These are phyloP conservation scores for Torymus tubicola DNA, from an alignment of 2,888 invertebrate species.

Conservation along the genomic window DNA sequence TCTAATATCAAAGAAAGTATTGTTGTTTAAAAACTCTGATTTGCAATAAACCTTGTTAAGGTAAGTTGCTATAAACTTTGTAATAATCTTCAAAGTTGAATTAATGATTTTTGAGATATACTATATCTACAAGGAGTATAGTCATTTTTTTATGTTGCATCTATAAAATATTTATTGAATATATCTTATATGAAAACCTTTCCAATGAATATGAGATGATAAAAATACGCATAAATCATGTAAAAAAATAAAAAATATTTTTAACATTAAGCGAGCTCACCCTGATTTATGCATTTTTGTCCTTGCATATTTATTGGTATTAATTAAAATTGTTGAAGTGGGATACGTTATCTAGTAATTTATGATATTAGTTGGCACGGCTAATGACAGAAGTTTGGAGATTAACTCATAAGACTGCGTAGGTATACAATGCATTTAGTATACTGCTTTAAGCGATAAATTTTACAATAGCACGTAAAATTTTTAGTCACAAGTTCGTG, in stretches of 20 bases:
- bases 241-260: slow-evolving; percentile 3
- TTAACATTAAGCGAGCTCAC: not conserved
- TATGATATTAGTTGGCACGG: slow-evolving; percentile 35
- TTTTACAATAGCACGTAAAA: no score
- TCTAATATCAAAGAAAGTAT: no score
- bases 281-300: slow-evolving; percentile 31
- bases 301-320: slow-evolving; percentile 6
- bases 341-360: slow-evolving; percentile 17
- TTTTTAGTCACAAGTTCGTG: no score
- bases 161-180: not conserved
- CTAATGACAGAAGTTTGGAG: slow-evolving; percentile 24
- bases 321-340: slow-evolving; percentile 19
- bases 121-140: no score
- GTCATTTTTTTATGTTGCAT: no score
- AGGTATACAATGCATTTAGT: not conserved
- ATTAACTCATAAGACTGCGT: slow-evolving; percentile 21
- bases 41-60: no score
- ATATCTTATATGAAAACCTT: no score
- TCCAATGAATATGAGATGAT: not conserved
- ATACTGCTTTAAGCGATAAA: not conserved
- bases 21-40: no score
- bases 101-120: no score
- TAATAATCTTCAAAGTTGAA: no score
- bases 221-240: slow-evolving; percentile 30
- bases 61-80: no score